These are phyloP conservation scores for Champsocephalus esox DNA, from an alignment of 2,797 vertebrate species.

Conservation along the genomic window DNA sequence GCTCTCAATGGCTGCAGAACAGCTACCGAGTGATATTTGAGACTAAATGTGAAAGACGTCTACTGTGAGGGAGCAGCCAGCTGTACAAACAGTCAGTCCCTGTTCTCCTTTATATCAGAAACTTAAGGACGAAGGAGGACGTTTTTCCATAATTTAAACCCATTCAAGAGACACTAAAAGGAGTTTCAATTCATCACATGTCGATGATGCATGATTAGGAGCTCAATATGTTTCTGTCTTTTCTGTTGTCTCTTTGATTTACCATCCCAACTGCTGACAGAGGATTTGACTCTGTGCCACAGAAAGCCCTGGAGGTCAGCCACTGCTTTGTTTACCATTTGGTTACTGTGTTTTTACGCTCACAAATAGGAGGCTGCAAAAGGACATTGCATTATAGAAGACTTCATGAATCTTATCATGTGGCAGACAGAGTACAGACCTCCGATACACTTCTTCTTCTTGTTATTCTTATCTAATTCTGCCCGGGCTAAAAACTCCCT, in stretches of 20 bases:
- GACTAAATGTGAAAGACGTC: background rate
- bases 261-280: conserved; percentile 72
- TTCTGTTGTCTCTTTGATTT: conserved; percentile 50
- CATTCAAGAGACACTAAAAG: background rate
- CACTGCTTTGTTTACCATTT: conserved; percentile 60
- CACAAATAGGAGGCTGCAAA: conserved; percentile 1
- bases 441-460: background rate
- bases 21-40: background rate
- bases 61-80: background rate
- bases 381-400: background rate
- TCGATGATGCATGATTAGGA: conserved; percentile 18
- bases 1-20: background rate
- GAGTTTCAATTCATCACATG: conserved; percentile 21
- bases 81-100: background rate
- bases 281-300: conserved; percentile 68
- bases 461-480: background rate
- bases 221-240: conserved; percentile 26
- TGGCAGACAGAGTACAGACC: conserved; percentile 1
- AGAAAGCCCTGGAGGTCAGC: conserved; percentile 68
- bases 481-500: conserved; percentile 15
- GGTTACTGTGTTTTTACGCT: conserved; percentile 12
- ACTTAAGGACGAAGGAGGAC: background rate
- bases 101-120: background rate
- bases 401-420: background rate
- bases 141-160: background rate